Evolutionary conservation across 2,113 vertebrate genomes (phyloP), one percentile per base, ranked within the genome.

Genomic region (Pantherophis guttatus): DNA sequence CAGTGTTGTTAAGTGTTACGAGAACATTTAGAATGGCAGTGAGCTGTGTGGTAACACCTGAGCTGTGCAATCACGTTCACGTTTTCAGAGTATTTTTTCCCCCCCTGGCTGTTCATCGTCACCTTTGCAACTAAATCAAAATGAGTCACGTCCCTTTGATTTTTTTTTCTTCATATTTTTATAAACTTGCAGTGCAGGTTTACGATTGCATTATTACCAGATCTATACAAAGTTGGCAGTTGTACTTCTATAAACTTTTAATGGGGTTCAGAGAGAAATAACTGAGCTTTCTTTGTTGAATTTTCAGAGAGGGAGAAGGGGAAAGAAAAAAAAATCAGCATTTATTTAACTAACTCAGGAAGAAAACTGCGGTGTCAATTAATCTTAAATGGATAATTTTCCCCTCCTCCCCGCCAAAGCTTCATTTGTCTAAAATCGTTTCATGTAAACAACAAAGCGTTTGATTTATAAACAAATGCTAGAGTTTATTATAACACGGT

Each of bases 141-240:
- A 81, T 58, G 88, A 50, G 54, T 88, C 62, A 90, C 19, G 19
- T 93, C 88, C 24, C 44, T 75, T n/a, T 9, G 58, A 55, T 70
- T 50, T 86, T 24, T 58, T 57, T 58, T 58, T 93, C 48, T 90
- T 39, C 44, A 26, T 90, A 86, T 85, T 90, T 93, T 52, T 86
- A 59, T 75, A 89, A 89, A 89, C 57, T 62, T 86, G 85, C 85
- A 90, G 75, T 93, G 53, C 92, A 93, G 88, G 70, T 58, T 90
- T 93, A 57, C 90, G 70, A 93, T 93, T 59, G 90, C 59, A 75
- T 86, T 87, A 86, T 86, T 93, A 87, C 92, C 75, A 87, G 48
- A 93, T 93, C 89, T 58, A 87, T 75, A 90, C n/a, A 44, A 75
- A 85, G 59, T 90, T 75, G 85, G 59, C 58, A 58, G 29, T 55